These are phyloP conservation scores for Rostratula benghalensis DNA, from an alignment of 2,113 vertebrate species.

Conservation along the genomic window DNA sequence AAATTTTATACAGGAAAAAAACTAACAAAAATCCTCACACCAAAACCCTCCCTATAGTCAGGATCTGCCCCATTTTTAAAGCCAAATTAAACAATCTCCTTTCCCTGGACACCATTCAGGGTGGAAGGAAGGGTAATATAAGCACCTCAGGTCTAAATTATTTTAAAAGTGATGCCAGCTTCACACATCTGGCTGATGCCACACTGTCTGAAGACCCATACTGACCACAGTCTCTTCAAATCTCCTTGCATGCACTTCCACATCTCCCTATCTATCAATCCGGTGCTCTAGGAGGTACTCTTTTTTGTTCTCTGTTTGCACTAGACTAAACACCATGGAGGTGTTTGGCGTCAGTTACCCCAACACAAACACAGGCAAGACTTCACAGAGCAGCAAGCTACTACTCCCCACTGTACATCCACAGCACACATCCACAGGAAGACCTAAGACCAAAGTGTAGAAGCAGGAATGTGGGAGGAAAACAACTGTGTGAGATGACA, in stretches of 20 bases:
- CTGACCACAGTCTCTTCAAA: background rate
- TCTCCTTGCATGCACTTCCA: background rate
- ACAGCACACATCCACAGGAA: accelerated
- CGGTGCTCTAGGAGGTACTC: background rate
- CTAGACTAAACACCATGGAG: background rate
- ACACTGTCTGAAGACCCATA: background rate
- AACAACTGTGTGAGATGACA: background rate
- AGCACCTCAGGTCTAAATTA: background rate
- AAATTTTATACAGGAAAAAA: background rate
- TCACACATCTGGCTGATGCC: background rate
- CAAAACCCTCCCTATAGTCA: background rate
- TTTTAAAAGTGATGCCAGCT: background rate
- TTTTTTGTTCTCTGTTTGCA: background rate
- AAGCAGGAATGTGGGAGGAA: accelerated
- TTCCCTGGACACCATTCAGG: background rate
- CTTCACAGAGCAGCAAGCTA: background rate
- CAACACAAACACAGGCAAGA: background rate
- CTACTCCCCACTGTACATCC: too few relatives aligned
- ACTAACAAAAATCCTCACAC: background rate
- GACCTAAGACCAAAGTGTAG: background rate
- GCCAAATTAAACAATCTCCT: background rate
- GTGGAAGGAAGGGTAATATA: background rate
- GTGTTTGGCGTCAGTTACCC: background rate
- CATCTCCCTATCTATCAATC: background rate
- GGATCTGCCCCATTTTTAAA: background rate